A percentile compares a stretch with the other conserved stretches of the same genome.
phyloP scores from a whole-genome alignment of 2,113 vertebrate species.

The Pantherophis guttatus region DNA sequence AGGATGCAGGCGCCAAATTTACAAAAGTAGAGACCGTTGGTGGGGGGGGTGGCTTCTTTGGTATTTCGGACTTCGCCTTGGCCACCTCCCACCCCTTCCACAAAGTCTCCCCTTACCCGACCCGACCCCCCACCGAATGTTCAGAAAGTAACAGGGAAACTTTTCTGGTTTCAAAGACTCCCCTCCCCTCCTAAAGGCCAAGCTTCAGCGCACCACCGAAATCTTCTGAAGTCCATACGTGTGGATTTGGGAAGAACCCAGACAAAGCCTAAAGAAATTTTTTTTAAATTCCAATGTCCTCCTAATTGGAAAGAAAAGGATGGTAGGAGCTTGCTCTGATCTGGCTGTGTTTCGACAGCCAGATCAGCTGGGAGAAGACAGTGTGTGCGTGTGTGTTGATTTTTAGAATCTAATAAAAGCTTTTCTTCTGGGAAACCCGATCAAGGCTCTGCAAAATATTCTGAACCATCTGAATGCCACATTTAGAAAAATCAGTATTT shows the following conservation, averaged over 20 bases:
- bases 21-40: slow-evolving; percentile 55
- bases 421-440: slow-evolving; percentile 16
- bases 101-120: slow-evolving; percentile 37
- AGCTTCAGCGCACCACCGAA: not conserved
- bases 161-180: slow-evolving; percentile 65
- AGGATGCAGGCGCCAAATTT: slow-evolving; percentile 51
- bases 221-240: slow-evolving; percentile 8
- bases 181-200: slow-evolving; percentile 4
- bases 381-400: not conserved
- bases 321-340: not conserved
- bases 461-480: not conserved
- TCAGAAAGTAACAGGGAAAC: slow-evolving; percentile 63
- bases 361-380: slow-evolving; percentile 19
- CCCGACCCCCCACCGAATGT: slow-evolving; percentile 54
- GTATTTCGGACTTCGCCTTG: slow-evolving; percentile 41
- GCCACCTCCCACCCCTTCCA: not conserved
- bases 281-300: not conserved
- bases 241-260: slow-evolving; percentile 26
- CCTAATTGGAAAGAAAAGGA: slow-evolving; percentile 2
- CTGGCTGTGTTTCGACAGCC: not conserved
- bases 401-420: slow-evolving; percentile 28
- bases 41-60: slow-evolving; percentile 59
- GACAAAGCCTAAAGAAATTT: not conserved
- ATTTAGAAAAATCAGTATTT: not conserved
- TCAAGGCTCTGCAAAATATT: slow-evolving; percentile 15